A percentile compares a stretch with the other conserved stretches of the same genome.
Evolutionary conservation across 2,113 vertebrate genomes (phyloP).

Genomic region (Lophura nycthemera): DNA sequence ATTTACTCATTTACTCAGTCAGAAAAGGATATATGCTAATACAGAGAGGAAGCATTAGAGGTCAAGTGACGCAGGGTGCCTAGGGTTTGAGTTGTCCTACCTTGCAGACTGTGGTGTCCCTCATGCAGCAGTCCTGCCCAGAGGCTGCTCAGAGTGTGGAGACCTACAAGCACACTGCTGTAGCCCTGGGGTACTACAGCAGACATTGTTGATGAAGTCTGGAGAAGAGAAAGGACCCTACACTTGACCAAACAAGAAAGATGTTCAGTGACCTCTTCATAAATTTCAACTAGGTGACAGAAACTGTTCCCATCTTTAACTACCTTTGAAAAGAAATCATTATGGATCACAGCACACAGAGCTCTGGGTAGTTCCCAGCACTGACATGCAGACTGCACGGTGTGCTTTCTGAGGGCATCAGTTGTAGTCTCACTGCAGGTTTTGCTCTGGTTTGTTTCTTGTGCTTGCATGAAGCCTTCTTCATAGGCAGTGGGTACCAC

Average conservation of each 20-base stretch:
- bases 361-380: neutral
- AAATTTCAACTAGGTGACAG: neutral
- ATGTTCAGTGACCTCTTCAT: neutral
- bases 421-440: neutral
- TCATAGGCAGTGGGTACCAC: neutral
- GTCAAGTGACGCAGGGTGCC: accelerated
- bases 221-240: neutral
- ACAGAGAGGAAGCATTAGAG: neutral
- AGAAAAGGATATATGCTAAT: neutral
- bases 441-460: neutral
- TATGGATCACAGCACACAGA: neutral
- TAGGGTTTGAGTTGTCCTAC: neutral
- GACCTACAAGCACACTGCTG: neutral
- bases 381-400: neutral
- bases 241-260: neutral
- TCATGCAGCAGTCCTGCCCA: neutral
- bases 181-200: neutral
- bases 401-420: neutral
- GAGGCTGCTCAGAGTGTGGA: accelerated
- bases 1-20: neutral
- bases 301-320: neutral
- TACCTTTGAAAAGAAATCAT: neutral
- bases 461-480: neutral
- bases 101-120: accelerated
- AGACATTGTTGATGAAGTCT: neutral